phyloP scores from a whole-genome alignment of 2,888 invertebrate genomes.

The Mystacides longicornis region DNA sequence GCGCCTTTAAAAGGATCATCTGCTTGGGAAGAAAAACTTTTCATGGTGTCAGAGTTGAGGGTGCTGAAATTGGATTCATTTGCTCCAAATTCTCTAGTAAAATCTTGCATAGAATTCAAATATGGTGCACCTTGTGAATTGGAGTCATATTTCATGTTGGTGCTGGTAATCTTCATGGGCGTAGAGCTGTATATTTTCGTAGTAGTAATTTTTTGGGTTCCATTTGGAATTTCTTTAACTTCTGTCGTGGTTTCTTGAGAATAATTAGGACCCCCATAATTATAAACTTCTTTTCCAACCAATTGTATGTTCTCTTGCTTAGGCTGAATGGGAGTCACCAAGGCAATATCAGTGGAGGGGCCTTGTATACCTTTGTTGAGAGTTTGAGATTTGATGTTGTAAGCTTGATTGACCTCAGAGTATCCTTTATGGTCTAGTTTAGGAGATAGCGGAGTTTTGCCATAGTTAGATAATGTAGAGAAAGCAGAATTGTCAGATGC shows the following conservation, averaged over 20 bases:
- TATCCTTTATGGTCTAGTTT: constrained; percentile 12
- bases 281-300: constrained; percentile 40
- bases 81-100: constrained; percentile 47
- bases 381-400: constrained; percentile 21
- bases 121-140: constrained; percentile 26
- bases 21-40: constrained; percentile 26
- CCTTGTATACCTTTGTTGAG: constrained; percentile 30
- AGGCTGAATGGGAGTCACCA: constrained; percentile 34
- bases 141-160: constrained; percentile 42
- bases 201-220: constrained; percentile 49
- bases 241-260: constrained; percentile 48
- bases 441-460: constrained; percentile 15
- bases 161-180: constrained; percentile 46
- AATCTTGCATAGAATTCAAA: constrained; percentile 47
- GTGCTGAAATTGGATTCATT: constrained; percentile 35
- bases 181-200: constrained; percentile 52
- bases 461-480: constrained; percentile 20
- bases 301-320: constrained; percentile 23
- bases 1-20: constrained; percentile 11
- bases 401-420: constrained; percentile 23
- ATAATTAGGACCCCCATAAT: constrained; percentile 42
- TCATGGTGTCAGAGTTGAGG: constrained; percentile 40
- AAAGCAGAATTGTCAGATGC: constrained; percentile 14
- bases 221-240: constrained; percentile 49
- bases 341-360: constrained; percentile 37